Evolutionary conservation across 1,140 invertebrate species (phyloP).

Genomic region (Propsilocerus akamusi): DNA sequence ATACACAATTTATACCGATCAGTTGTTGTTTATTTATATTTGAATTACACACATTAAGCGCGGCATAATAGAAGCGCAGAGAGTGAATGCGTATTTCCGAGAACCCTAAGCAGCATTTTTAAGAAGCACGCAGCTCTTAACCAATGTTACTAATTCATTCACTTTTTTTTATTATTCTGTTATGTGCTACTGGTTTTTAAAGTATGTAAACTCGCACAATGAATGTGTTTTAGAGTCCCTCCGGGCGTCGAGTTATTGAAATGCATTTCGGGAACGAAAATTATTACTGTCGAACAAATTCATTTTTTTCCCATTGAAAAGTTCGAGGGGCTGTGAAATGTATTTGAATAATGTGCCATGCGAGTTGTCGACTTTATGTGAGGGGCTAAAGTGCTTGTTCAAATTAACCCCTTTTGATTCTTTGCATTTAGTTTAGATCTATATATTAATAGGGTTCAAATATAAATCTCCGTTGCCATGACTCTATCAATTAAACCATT

Average conservation of each 20-base stretch:
- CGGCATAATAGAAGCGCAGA: neutral
- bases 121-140: neutral
- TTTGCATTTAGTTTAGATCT: neutral
- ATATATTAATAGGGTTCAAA: slow-evolving; percentile 4
- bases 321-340: neutral
- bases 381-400: neutral
- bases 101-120: slow-evolving; percentile 4
- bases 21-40: slow-evolving; percentile 3
- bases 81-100: neutral
- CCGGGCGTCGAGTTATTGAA: slow-evolving; percentile 1
- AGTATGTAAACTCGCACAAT: neutral
- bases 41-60: slow-evolving; percentile 4
- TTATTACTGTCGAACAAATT: neutral
- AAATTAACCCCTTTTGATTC: slow-evolving; percentile 1
- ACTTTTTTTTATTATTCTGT: too few relatives aligned
- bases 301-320: neutral
- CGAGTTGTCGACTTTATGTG: neutral
- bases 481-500: slow-evolving; percentile 5
- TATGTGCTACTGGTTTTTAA: slow-evolving; percentile 4
- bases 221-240: neutral
- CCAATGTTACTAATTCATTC: slow-evolving; percentile 3
- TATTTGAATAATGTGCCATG: neutral
- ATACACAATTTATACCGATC: too few relatives aligned
- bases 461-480: slow-evolving; percentile 5
- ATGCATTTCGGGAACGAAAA: neutral